Percentiles rank a stretch among this genome's conserved stretches.
Evolutionary conservation across 2,797 vertebrate genomes (phyloP).

Genomic region (Bucorvus abyssinicus): DNA sequence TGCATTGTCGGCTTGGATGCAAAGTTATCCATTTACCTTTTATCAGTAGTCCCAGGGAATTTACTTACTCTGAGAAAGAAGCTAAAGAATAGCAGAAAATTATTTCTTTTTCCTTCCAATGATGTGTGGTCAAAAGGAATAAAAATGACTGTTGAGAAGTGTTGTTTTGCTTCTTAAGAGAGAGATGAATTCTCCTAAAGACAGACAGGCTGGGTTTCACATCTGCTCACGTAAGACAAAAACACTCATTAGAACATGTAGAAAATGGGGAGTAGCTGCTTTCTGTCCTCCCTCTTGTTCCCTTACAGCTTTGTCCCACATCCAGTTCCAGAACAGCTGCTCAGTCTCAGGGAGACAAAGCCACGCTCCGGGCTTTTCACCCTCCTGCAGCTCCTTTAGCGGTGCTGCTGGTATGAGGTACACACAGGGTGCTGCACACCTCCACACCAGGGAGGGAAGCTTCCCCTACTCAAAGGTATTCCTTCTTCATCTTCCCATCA

Average conservation of each 20-base stretch:
- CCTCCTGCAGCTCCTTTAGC: background rate
- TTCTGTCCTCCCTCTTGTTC: background rate
- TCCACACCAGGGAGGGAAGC: background rate
- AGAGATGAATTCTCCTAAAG: background rate
- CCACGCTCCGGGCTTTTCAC: fast-evolving
- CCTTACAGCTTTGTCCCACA: background rate
- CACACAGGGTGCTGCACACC: background rate
- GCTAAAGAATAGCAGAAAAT: background rate
- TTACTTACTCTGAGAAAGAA: background rate
- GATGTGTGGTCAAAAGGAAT: background rate
- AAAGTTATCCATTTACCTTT: background rate
- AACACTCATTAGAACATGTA: background rate
- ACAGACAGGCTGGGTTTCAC: background rate
- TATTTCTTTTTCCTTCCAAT: background rate
- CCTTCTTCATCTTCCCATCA: background rate
- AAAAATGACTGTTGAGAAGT: background rate
- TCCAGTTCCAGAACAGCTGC: background rate
- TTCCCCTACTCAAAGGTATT: background rate
- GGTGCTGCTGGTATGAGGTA: background rate
- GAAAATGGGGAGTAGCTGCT: background rate
- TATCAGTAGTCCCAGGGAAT: background rate
- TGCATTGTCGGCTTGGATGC: background rate
- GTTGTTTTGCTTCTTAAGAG: background rate
- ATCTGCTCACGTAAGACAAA: background rate
- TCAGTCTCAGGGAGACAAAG: background rate